Base-by-base conservation (phyloP, 2,797 vertebrate species). In the Parotocinclus haroldoi region DNA sequence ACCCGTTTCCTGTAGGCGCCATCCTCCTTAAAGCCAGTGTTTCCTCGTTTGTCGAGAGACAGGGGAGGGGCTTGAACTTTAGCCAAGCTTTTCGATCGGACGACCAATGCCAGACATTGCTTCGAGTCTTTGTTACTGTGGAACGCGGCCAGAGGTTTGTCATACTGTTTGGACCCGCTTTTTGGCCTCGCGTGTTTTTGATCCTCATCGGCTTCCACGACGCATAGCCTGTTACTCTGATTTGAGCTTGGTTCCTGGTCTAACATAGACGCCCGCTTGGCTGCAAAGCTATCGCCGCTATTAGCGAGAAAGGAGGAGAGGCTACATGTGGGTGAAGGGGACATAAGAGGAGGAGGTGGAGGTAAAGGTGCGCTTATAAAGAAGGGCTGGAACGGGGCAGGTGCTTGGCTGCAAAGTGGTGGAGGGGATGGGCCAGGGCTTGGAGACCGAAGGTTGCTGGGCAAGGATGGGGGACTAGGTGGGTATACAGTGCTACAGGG, bases 401-500 rank as follows among this genome's bases (percentile, higher is more conserved):
- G 82, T 74, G 62, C 40, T 44, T 59, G 64, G 9, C 1, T 67
- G 42, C 19, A 12, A 10, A 45, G 72, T 17, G 80, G 75, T 0
- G 50, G 74, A 3, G 61, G 57, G 16, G 81, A 75, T 48, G 85
- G 70, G 73, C 80, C 71, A n/a, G 73, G 71, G 40, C 84, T 81
- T 54, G 84, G 73, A 67, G 58, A 60, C 18, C 83, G 80, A 72
- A 91, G 81, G 76, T 78, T 82, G 69, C 84, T 71, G 52, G 91
- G 88, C 78, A 89, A 86, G 54, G 88, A 85, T 58, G 89, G 85
- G 27, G 87, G 86, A 16, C 82, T 81, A 68, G 86, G 87, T 6
- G 86, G 81, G 18, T 64, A 14, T 65, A 81, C 72, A 55, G 78
- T 74, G 75, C 72, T 80, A 48, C 80, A 74, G 27, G 9, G 58